Conservation (phyloP, 2,888 invertebrate genomes). For the Napeogenes inachia region DNA sequence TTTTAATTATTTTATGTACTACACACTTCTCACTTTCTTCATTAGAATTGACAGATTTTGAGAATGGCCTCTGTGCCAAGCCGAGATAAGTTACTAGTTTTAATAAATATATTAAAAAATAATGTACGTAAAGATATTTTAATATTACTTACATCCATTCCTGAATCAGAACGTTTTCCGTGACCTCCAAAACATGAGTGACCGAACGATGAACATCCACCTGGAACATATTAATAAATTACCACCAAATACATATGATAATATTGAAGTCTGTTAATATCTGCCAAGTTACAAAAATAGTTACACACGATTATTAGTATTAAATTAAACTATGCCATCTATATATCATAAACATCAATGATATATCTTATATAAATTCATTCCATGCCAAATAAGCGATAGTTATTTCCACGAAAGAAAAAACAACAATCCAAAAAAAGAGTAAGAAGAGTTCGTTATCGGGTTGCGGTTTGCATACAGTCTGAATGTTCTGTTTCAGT, state of each 20-base stretch:
- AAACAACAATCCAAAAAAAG: conserved; percentile 4
- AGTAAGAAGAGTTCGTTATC: conserved; percentile 4
- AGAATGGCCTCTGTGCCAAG: too few relatives aligned
- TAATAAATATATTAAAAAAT: neutral
- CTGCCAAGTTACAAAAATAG: too few relatives aligned
- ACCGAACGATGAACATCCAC: conserved; percentile 84
- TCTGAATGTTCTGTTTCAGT: conserved; percentile 6
- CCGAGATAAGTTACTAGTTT: too few relatives aligned
- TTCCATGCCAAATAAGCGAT: neutral
- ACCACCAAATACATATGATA: neutral
- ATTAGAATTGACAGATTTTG: too few relatives aligned
- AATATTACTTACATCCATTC: conserved; percentile 53
- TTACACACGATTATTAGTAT: neutral
- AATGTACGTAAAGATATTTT: neutral
- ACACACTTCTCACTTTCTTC: too few relatives aligned
- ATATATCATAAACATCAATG: neutral
- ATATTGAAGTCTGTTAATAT: too few relatives aligned
- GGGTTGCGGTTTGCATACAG: conserved; percentile 7
- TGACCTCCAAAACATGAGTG: conserved; percentile 87
- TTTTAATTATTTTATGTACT: too few relatives aligned
- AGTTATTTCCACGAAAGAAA: neutral
- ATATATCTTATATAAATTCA: neutral
- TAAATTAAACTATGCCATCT: neutral
- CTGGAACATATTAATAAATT: conserved; percentile 54
- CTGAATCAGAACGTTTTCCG: conserved; percentile 79